Percentiles rank a stretch among this genome's conserved stretches.
Evolutionary conservation across 2,888 invertebrate species (phyloP).

Genomic region (Chydorus sphaericus): DNA sequence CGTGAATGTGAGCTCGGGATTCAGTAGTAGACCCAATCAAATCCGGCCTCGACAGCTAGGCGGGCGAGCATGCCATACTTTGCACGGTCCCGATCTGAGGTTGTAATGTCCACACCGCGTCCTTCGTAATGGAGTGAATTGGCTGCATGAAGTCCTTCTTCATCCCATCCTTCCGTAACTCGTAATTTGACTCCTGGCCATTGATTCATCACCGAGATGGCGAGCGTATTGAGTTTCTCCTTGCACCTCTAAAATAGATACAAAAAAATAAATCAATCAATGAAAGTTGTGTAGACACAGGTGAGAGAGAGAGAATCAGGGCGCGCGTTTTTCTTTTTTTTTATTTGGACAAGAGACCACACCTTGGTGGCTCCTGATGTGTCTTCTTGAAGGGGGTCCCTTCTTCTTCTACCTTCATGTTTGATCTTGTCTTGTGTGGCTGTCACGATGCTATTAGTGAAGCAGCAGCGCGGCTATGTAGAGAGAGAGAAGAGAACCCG

Average conservation of each 20-base stretch:
- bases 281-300: background rate
- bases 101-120: conserved; percentile 87
- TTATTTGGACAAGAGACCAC: too few species aligned
- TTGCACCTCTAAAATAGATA: conserved; percentile 70
- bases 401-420: too few species aligned
- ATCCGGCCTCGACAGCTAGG: conserved; percentile 89
- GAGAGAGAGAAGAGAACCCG: background rate
- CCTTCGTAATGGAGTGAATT: conserved; percentile 93
- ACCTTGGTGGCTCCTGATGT: too few species aligned
- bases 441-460: conserved; percentile 6
- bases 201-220: conserved; percentile 93
- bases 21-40: conserved; percentile 98
- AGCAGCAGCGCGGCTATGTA: background rate
- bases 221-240: conserved; percentile 84
- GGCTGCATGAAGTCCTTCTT: conserved; percentile 55
- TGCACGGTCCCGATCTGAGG: conserved; percentile 78
- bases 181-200: conserved; percentile 89
- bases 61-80: conserved; percentile 94
- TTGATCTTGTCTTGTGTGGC: background rate
- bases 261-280: conserved; percentile 12
- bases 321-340: background rate
- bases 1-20: conserved; percentile 85
- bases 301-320: background rate
- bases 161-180: conserved; percentile 93
- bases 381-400: too few species aligned